A percentile compares a stretch with the other conserved stretches of the same genome.
Conservation (phyloP, 2,797 vertebrate species). For the Gymnocypris eckloni region DNA sequence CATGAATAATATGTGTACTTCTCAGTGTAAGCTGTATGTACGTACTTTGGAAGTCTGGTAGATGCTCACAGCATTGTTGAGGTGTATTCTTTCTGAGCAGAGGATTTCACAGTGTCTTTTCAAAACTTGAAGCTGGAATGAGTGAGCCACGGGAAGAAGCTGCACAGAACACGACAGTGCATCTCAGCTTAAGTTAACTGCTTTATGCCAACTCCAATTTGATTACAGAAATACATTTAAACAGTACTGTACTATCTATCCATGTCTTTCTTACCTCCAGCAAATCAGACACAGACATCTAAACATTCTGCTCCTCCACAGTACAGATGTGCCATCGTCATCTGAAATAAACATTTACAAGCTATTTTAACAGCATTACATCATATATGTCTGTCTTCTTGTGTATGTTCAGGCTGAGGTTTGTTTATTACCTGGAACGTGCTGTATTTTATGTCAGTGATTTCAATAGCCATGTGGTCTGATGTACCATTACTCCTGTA, state of each 20-base stretch:
- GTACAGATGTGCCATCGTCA: conserved; percentile 94
- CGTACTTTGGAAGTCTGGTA: conserved; percentile 89
- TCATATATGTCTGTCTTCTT: background rate
- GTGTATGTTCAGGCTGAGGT: background rate
- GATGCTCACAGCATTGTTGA: conserved; percentile 81
- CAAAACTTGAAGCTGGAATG: conserved; percentile 87
- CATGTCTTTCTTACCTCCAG: conserved; percentile 81
- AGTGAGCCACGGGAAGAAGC: conserved; percentile 86
- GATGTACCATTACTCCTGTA: conserved; percentile 75
- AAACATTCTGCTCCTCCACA: conserved; percentile 88
- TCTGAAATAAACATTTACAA: conserved; percentile 66
- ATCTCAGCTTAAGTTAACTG: background rate
- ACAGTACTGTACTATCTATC: background rate
- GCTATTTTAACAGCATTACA: background rate
- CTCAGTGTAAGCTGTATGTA: background rate
- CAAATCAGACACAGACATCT: conserved; percentile 80
- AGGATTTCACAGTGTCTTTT: conserved; percentile 89
- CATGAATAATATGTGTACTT: background rate
- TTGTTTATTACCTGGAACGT: conserved; percentile 85
- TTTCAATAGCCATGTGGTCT: conserved; percentile 83
- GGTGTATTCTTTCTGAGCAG: conserved; percentile 83
- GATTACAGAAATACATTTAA: background rate
- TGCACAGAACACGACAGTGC: conserved; percentile 56
- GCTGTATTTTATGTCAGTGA: conserved; percentile 88
- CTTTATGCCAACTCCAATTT: background rate